These are phyloP conservation scores for Lepus americanus DNA, from an alignment of 2,113 vertebrate genomes.

Conservation along the genomic window DNA sequence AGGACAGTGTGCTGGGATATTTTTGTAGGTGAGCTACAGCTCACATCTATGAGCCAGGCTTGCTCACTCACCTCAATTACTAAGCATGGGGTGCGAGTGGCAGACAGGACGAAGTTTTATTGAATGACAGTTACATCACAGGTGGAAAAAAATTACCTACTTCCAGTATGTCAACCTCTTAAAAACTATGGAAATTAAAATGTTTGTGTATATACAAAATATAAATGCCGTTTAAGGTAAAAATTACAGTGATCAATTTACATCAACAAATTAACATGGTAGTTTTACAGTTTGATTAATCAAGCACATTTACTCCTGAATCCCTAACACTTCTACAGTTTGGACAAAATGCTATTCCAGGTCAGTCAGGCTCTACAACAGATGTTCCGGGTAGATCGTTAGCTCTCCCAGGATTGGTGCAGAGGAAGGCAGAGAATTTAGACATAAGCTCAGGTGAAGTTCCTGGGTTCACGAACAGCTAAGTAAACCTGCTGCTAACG, in stretches of 20 bases:
- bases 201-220: constrained; percentile 67
- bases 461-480: constrained; percentile 32
- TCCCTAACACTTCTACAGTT: not conserved
- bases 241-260: constrained; percentile 65
- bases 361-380: constrained; percentile 48
- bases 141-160: constrained; percentile 72
- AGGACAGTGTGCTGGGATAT: not conserved
- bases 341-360: constrained; percentile 3
- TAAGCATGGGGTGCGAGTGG: constrained; percentile 31
- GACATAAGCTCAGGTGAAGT: not conserved
- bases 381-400: not conserved
- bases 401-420: not conserved
- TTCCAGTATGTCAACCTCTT: constrained; percentile 22
- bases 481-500: not conserved
- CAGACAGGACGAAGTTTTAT: constrained; percentile 83
- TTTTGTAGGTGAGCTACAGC: not conserved
- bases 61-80: constrained; percentile 12
- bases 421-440: not conserved
- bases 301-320: constrained; percentile 47
- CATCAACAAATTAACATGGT: constrained; percentile 28
- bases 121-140: constrained; percentile 71
- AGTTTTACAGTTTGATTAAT: constrained; percentile 60
- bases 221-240: constrained; percentile 14
- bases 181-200: constrained; percentile 48
- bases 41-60: not conserved